These are phyloP conservation scores for Drosophila setifemur DNA, from an alignment of 1,140 invertebrate genomes.

Conservation along the genomic window DNA sequence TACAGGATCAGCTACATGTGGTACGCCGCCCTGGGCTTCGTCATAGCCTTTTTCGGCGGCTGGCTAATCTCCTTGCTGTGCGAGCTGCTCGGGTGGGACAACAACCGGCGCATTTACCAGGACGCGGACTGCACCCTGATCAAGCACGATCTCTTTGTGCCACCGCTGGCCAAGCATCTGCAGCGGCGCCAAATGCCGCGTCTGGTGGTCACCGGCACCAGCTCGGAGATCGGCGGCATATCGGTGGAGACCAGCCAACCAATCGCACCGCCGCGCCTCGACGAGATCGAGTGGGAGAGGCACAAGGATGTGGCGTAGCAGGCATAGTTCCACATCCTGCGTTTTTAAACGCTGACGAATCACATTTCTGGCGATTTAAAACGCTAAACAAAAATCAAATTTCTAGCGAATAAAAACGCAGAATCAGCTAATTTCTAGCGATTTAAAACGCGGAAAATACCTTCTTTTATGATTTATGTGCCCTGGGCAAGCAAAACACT, in stretches of 20 bases:
- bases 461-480: too few species aligned
- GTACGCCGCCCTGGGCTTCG: slow-evolving; percentile 89
- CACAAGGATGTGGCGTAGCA: slow-evolving; percentile 26
- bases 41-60: slow-evolving; percentile 87
- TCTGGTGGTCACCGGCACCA: slow-evolving; percentile 65
- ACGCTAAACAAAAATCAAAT: too few species aligned
- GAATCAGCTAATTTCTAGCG: too few species aligned
- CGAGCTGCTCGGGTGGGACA: slow-evolving; percentile 55
- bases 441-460: too few species aligned
- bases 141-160: slow-evolving; percentile 87
- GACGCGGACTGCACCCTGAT: slow-evolving; percentile 47
- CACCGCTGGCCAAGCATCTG: slow-evolving; percentile 84
- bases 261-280: background rate
- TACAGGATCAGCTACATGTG: slow-evolving; percentile 92
- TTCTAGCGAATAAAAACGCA: too few species aligned
- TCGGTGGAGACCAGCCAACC: slow-evolving; percentile 1
- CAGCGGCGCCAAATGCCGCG: slow-evolving; percentile 66
- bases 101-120: slow-evolving; percentile 65
- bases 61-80: slow-evolving; percentile 84
- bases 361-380: background rate
- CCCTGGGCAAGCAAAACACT: too few species aligned
- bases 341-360: too few species aligned
- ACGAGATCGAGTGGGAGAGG: slow-evolving; percentile 31
- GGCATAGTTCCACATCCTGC: background rate
- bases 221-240: slow-evolving; percentile 42